Base-by-base conservation (phyloP, 2,888 invertebrate species). In the Pedicia rivosa region DNA sequence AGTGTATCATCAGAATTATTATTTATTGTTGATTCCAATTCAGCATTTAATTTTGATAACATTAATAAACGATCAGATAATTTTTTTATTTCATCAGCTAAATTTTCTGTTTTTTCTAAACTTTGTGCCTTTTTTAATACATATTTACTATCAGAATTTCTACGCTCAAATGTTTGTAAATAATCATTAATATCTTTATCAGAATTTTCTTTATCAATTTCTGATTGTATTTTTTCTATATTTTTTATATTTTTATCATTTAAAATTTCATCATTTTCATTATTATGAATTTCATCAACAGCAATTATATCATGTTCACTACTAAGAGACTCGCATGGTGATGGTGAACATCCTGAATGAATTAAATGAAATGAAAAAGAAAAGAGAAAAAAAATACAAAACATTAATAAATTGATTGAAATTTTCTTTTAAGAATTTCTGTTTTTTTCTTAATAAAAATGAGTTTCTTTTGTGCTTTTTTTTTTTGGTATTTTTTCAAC, bases 31-130 rank as follows among this genome's bases (percentile, higher is more conserved):
- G 64, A 65, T 43, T 66, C 64, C 45, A 67, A 50, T 50, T 66
- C 67, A 2, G 67, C 66, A 46, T 75, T 72, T 59, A 76, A 74
- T 30, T 75, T 74, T 0, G 78, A 77, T 27, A 78, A 54, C 67
- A 77, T 71, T 39, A 71, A 72, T 20, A 84, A 59, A 51, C 81
- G 82, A 51, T 84, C 83, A 0, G 84, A 83, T 2, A 86, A 57
- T 57, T 81, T 82, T 46, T 79, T 74, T 44, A 86, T 86, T 60
- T 86, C 84, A 49, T 83, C 83, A 1, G 83, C 83, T 40, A 84
- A 62, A 49, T 77, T 78, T 40, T 78, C 69, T 40, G 74, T 65
- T 38, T 77, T 75, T 1, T 67, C 59, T 5, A 74, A 70, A 43
- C 74, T 75, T 14, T 70, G 64, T 2, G 65, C 62, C 50, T 68